Base-by-base conservation (phyloP, 2,797 vertebrate genomes). In the Loris lydekkerianus region DNA sequence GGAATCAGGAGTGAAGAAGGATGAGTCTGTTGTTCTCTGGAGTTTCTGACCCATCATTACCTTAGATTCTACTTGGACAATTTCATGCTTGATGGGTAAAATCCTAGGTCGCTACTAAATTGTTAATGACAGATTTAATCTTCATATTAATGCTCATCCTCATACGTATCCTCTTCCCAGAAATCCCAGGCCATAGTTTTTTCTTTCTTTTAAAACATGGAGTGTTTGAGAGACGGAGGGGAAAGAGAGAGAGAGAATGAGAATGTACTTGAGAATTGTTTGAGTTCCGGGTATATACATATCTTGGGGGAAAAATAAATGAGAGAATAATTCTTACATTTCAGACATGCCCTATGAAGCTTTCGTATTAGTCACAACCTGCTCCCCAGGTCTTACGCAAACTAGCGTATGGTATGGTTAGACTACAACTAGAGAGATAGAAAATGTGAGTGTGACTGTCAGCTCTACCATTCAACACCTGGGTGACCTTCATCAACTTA, bases 1-100 rank as follows among this genome's bases (percentile, higher is more conserved):
- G 29, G n/a, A 40, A 7, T 43, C 5, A 76, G 10, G 29, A 73
- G 13, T 73, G 21, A 94, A 69, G 29, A 3, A 56, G 5, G 56
- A 77, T 91, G 23, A 63, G 21, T 1, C 27, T 87, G 5, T 73
- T 87, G 5, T 73, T 27, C 43, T 76, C 34, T 78, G n/a, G 37
- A 86, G 43, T 80, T 80, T 93, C 65, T 95, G 72, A 70, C 7
- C n/a, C 3, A 1, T 17, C 73, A 31, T 34, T 89, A 69, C 72
- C 63, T 81, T 72, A 93, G 34, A 40, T 69, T 93, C 63, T 81
- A 5, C 67, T 69, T 73, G 2, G 56, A 91, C 75, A 77, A 93
- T 63, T 70, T 63, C 53, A 27, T 75, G 13, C 21, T 86, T 86
- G 53, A 73, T 69, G 58, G n/a, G 63, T 87, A 58, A 88, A 31